phyloP scores from a whole-genome alignment of 1,140 invertebrate genomes.

The Drosophila carrolli region DNA sequence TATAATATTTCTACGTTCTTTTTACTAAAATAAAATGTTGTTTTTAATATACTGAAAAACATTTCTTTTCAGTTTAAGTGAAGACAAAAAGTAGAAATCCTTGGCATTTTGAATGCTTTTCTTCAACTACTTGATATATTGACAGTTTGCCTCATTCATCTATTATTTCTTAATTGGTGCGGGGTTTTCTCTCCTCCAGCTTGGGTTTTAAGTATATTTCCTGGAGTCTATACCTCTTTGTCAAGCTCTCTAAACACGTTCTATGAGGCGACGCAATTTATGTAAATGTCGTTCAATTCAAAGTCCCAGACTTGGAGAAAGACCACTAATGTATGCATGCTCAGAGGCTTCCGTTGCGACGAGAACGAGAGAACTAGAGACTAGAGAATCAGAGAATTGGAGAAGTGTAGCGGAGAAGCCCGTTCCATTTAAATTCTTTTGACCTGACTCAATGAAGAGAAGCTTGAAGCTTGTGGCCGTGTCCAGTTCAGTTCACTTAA shows the following conservation, averaged over 20 bases:
- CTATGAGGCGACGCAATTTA: constrained; percentile 68
- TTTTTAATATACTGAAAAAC: too few relatives aligned
- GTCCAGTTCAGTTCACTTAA: constrained; percentile 17
- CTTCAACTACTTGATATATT: constrained; percentile 22
- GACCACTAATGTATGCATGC: constrained; percentile 59
- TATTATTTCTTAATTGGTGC: constrained; percentile 48
- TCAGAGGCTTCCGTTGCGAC: constrained; percentile 65
- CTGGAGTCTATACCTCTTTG: constrained; percentile 37
- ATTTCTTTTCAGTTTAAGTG: too few relatives aligned
- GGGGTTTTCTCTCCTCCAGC: constrained; percentile 3
- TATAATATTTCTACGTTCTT: too few relatives aligned
- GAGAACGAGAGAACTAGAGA: constrained; percentile 15
- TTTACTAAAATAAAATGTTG: too few relatives aligned
- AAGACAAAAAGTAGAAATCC: too few relatives aligned
- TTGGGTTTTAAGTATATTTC: constrained; percentile 24
- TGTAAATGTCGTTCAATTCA: constrained; percentile 64
- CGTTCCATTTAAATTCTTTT: constrained; percentile 77
- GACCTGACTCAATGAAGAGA: constrained; percentile 82
- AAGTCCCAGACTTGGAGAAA: constrained; percentile 24
- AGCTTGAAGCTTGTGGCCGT: constrained; percentile 59
- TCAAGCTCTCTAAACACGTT: constrained; percentile 46
- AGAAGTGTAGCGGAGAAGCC: constrained; percentile 8
- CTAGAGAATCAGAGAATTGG: constrained; percentile 6
- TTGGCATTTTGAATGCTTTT: neutral
- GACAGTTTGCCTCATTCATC: constrained; percentile 18